These are phyloP conservation scores for Aromia moschata DNA, from an alignment of 2,888 invertebrate genomes.

Conservation along the genomic window DNA sequence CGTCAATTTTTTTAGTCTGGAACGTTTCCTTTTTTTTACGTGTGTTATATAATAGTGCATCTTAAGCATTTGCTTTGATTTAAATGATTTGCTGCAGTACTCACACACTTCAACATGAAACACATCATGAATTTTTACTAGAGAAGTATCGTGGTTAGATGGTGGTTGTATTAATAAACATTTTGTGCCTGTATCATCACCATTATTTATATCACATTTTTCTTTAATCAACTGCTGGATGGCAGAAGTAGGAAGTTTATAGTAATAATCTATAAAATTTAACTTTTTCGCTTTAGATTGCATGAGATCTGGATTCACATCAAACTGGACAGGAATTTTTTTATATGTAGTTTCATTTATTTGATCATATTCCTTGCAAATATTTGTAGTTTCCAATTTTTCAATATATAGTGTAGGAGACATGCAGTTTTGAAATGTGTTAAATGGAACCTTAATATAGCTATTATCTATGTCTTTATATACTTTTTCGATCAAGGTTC, in stretches of 20 bases:
- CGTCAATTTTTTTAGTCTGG: too few relatives aligned
- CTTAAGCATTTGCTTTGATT: background rate
- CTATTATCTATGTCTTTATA: too few relatives aligned
- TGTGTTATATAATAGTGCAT: too few relatives aligned
- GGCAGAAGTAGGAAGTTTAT: background rate
- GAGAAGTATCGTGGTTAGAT: background rate
- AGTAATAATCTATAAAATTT: slow-evolving; percentile 11
- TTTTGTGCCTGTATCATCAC: background rate
- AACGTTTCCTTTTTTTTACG: too few relatives aligned
- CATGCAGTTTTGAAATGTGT: background rate
- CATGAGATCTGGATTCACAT: background rate
- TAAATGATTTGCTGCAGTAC: slow-evolving; percentile 6
- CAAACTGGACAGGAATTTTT: background rate
- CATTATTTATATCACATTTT: too few relatives aligned
- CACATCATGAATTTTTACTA: background rate
- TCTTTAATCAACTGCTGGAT: slow-evolving; percentile 3
- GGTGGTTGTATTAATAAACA: background rate
- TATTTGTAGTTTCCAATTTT: background rate
- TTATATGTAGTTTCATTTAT: background rate
- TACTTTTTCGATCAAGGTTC: too few relatives aligned
- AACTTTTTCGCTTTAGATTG: background rate
- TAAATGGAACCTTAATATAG: background rate
- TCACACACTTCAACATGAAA: slow-evolving; percentile 5
- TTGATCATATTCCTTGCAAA: background rate
- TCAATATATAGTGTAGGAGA: background rate